phyloP scores from a whole-genome alignment of 2,888 invertebrate species.

The Sicus ferrugineus region DNA sequence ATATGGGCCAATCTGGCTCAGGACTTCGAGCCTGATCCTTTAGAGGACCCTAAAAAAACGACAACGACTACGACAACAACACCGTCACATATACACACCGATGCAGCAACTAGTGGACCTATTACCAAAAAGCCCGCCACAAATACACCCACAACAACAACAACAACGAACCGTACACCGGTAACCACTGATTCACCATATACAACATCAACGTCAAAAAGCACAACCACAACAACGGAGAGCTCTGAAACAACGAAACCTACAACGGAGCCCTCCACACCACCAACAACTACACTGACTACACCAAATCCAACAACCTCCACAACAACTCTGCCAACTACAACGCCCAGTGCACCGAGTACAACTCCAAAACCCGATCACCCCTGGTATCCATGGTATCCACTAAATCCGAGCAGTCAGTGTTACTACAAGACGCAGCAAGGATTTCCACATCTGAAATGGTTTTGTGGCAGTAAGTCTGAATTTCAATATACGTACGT shows the following conservation, averaged over 20 bases:
- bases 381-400: constrained; percentile 3
- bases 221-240: not conserved
- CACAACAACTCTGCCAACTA: not conserved
- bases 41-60: constrained; percentile 40
- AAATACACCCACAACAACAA: constrained; percentile 2
- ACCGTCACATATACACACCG: not conserved
- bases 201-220: not conserved
- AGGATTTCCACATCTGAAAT: constrained; percentile 38
- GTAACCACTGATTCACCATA: not conserved
- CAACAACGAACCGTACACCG: not conserved
- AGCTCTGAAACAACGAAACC: not conserved
- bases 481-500: not conserved
- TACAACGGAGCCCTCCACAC: not conserved
- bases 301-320: constrained; percentile 3
- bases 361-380: not conserved
- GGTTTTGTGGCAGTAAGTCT: constrained; percentile 47
- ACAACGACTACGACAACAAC: constrained; percentile 36
- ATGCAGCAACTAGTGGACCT: not conserved
- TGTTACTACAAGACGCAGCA: constrained; percentile 51
- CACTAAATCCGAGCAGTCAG: not conserved
- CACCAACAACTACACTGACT: constrained; percentile 9
- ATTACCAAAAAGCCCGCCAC: not conserved
- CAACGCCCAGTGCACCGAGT: not conserved
- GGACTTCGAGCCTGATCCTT: constrained; percentile 44
- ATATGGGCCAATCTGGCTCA: constrained; percentile 38